These are phyloP conservation scores for Epinephelus lanceolatus DNA, from an alignment of 2,113 vertebrate species.

Conservation along the genomic window DNA sequence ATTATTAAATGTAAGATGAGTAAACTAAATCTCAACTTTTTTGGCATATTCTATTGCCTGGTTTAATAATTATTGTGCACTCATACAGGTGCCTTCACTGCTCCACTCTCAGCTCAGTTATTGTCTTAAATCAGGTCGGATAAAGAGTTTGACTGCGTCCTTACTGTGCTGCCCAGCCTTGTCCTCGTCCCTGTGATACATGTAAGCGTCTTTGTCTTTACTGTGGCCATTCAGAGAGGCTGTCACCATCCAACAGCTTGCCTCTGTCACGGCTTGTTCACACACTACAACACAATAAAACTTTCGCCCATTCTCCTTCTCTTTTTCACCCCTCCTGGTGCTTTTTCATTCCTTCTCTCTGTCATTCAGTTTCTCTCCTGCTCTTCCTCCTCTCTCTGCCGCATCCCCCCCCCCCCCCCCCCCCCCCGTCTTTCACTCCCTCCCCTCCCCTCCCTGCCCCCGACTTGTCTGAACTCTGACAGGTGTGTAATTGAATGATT, in stretches of 20 bases:
- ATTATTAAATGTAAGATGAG: neutral
- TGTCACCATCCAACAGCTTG: conserved; percentile 64
- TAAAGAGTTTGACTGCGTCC: conserved; percentile 14
- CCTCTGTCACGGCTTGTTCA: conserved; percentile 57
- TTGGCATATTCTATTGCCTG: neutral
- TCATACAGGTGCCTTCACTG: neutral
- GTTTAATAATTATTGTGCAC: neutral
- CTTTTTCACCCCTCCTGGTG: conserved; percentile 12
- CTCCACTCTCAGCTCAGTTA: neutral
- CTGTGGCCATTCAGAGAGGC: conserved; percentile 46
- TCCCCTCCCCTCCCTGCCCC: conserved; percentile 33
- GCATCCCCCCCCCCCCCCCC: conserved; percentile 54
- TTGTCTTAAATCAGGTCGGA: conserved; percentile 15
- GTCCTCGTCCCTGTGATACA: conserved; percentile 46
- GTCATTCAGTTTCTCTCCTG: conserved; percentile 48
- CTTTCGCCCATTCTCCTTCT: conserved; percentile 47
- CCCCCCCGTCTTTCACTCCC: neutral
- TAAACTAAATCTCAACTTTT: neutral
- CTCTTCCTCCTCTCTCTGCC: conserved; percentile 33
- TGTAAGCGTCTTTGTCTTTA: conserved; percentile 52
- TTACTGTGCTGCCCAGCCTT: conserved; percentile 15
- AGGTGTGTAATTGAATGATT: conserved; percentile 92
- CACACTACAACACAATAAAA: conserved; percentile 59
- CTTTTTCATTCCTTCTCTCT: conserved; percentile 41
- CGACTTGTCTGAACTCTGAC: conserved; percentile 86